These are phyloP conservation scores for Hirundichthys speculiger DNA, from an alignment of 2,113 vertebrate species.

Conservation along the genomic window DNA sequence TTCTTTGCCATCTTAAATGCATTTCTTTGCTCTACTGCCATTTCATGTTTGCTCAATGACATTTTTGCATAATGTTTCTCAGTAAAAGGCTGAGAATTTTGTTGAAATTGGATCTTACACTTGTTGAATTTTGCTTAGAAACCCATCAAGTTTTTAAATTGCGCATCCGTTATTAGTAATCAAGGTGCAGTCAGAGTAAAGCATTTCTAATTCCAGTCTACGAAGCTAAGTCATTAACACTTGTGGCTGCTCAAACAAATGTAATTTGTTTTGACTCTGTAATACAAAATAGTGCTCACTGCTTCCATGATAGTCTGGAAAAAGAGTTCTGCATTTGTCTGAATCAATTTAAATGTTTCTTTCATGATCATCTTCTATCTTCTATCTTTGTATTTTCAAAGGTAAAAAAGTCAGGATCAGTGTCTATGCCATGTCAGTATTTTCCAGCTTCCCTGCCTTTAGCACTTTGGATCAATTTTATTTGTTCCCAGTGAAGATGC, in stretches of 20 bases:
- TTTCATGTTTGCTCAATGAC: conserved; percentile 3
- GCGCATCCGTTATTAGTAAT: not conserved
- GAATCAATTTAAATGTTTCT: no score
- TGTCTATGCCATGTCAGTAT: not conserved
- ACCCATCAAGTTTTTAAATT: not conserved
- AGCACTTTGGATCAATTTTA: not conserved
- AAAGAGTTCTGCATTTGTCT: not conserved
- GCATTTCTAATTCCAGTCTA: conserved; percentile 4
- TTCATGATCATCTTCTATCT: not conserved
- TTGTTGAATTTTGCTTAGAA: not conserved
- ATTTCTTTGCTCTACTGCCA: not conserved
- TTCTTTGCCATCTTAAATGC: not conserved
- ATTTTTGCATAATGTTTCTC: not conserved
- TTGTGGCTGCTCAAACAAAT: conserved; percentile 15
- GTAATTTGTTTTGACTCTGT: conserved; percentile 24
- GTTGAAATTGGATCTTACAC: conserved; percentile 6
- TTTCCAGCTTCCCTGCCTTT: not conserved
- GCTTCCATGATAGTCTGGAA: not conserved
- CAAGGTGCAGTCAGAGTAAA: conserved; percentile 15
- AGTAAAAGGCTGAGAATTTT: not conserved
- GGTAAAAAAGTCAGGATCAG: not conserved
- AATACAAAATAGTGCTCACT: not conserved
- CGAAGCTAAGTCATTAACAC: conserved; percentile 16
- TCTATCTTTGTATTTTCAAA: conserved; percentile 4
- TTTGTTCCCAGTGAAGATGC: not conserved